Evolutionary conservation across 2,888 invertebrate species (phyloP).

Genomic region (Leptinotarsa tumamoca): DNA sequence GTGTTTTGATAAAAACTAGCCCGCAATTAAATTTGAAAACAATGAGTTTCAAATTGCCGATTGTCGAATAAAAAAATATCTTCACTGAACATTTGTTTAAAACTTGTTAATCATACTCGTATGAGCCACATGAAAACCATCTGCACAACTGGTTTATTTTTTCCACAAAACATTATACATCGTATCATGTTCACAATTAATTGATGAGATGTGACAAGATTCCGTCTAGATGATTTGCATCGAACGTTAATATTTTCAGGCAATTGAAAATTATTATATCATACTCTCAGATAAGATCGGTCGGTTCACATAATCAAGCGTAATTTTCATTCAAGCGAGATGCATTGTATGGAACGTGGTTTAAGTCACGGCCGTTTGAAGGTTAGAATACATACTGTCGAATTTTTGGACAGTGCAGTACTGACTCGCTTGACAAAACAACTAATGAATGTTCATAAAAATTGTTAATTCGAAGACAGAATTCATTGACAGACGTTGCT

Average conservation of each 20-base stretch:
- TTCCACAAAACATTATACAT: not conserved
- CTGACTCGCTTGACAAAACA: not conserved
- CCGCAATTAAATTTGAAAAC: too few species aligned
- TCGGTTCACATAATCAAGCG: conserved; percentile 33
- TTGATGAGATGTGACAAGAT: not conserved
- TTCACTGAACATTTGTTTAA: too few species aligned
- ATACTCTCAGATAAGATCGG: conserved; percentile 24
- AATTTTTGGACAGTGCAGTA: conserved; percentile 17
- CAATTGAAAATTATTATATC: conserved; percentile 24
- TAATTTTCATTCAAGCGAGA: conserved; percentile 29
- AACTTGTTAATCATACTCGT: too few species aligned
- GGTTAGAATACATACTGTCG: conserved; percentile 23
- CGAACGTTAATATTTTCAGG: not conserved
- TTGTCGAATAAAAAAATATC: too few species aligned
- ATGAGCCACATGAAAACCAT: too few species aligned
- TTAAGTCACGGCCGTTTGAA: conserved; percentile 17
- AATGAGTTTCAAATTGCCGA: too few species aligned
- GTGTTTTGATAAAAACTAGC: too few species aligned
- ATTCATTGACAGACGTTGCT: too few species aligned
- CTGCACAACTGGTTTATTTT: too few species aligned
- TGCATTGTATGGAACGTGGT: conserved; percentile 31
- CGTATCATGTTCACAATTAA: not conserved
- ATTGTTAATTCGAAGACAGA: not conserved
- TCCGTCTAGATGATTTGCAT: conserved; percentile 9
- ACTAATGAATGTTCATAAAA: not conserved